Evolutionary conservation across 2,113 vertebrate species (phyloP), one percentile per base, ranked within the genome.

Genomic region (Lepisosteus oculatus): DNA sequence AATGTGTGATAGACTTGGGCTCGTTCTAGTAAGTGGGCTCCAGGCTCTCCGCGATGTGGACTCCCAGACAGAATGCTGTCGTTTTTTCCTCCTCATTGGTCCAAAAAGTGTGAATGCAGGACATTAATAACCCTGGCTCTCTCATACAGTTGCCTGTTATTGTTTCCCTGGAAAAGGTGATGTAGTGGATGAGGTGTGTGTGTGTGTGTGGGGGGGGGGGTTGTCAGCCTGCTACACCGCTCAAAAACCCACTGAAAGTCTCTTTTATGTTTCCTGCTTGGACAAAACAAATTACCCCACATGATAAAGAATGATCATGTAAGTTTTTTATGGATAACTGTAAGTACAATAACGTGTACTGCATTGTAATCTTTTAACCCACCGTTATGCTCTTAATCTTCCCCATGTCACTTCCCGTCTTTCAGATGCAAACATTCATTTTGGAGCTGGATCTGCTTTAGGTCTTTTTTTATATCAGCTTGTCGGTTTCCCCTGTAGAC

Each of bases 261-360:
- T 54, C 4, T 69, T 63, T 78, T 77, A 72, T 73, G 74, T 81
- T 80, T 81, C 71, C 69, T 84, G 8, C 14, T 83, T 80, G 78
- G 77, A 82, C 82, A 83, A 81, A 83, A 81, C 84, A 81, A 67
- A 72, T 81, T 86, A 83, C 85, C 85, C 78, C 84, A 74, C 57
- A 69, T 71, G 29, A 29, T 29, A 29, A 29, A 29, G 29, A 29
- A 29, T 29, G 29, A 29, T 29, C 29, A 29, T 29, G 29, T 29
- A 29, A 1, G 2, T 29, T 2, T 29, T 29, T 1, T 29, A 29
- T 29, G 29, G 29, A 29, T 29, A 29, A 29, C 29, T 29, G 29
- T 29, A 29, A 29, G 29, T 29, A 29, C 29, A 29, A 29, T 29
- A 29, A 29, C 29, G 1, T 29, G 29, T 29, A 29, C 29, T 29